Evolutionary conservation across 2,888 invertebrate species (phyloP), one percentile per base, ranked within the genome.

Genomic region (Drosophila tanythrix): DNA sequence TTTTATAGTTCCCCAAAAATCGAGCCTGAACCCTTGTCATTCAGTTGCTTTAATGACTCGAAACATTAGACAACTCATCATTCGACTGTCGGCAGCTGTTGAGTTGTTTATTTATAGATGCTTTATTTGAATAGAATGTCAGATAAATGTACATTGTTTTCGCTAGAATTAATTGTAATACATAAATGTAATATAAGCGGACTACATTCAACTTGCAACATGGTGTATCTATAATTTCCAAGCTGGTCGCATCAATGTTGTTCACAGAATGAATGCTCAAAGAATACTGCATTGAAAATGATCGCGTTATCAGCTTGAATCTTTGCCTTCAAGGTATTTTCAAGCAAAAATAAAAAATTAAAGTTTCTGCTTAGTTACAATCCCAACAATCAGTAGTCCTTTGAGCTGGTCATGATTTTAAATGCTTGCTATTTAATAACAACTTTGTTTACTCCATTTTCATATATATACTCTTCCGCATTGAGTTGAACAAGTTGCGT

Each of bases 61-160:
- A 29, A n/a, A 51, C 33, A 5, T 33, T 15, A 3, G 18, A 53
- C 25, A 53, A 50, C 27, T 50, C 25, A 18, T 18, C 27, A 50
- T 18, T 50, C 10, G 46, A 15, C 21, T 46, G 21, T 21, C 46
- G 46, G 52, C 52, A 33, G 53, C 35, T 55, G 35, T 21, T 53
- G 8, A 5, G 5, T 27, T 5, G 10, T 10, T 10, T 50, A 27
- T 27, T 50, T 27, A 50, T 27, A 50, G 8, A 10, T 50, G 18
- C 48, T 53, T 53, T 21, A 52, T 31, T 52, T 15, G 2, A 31
- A 21, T 11, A 11, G 13, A 31, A 31, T 13, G 29, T 31, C 25
- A 13, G 25, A 40, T 40, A 13, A 1, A 13, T n/a, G 13, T 13
- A 46, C 6, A 21, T 21, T 7, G 7, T 13, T 46, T 46, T 13